phyloP scores from a whole-genome alignment of 2,113 vertebrate genomes.

The Microtus pennsylvanicus region DNA sequence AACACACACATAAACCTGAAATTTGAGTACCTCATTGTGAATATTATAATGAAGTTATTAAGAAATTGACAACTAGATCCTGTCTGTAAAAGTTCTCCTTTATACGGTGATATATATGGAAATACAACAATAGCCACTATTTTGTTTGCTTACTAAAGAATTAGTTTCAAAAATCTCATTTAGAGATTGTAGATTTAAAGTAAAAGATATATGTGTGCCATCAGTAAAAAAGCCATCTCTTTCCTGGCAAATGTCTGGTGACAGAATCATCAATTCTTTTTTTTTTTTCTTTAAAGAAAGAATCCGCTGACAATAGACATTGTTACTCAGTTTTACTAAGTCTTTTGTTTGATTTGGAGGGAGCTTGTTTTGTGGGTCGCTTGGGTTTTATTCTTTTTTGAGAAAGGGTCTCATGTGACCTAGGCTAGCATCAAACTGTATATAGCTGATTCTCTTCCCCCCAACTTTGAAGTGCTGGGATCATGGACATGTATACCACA shows the following conservation, averaged over 20 bases:
- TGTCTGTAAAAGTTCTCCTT: slow-evolving; percentile 1
- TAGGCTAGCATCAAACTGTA: neutral
- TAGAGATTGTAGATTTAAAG: neutral
- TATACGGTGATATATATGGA: neutral
- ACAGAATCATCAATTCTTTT: neutral
- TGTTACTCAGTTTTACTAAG: neutral
- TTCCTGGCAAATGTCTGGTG: slow-evolving; percentile 16
- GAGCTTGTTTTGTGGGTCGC: too few relatives aligned
- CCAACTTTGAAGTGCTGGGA: neutral
- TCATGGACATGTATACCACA: neutral
- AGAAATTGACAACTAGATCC: neutral
- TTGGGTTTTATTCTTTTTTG: neutral
- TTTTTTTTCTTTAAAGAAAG: neutral
- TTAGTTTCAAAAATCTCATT: neutral
- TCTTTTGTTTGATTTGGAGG: neutral
- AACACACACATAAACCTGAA: neutral
- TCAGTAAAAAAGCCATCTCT: neutral
- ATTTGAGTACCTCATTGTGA: neutral
- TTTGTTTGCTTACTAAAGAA: neutral
- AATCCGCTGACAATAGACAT: neutral
- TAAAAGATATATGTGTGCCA: neutral
- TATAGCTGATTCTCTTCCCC: neutral
- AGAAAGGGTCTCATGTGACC: neutral
- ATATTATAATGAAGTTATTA: neutral
- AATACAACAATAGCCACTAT: neutral